Evolutionary conservation across 92 coral and sea anemone species (phyloP).

Genomic region (Zoanthus gigantus): DNA sequence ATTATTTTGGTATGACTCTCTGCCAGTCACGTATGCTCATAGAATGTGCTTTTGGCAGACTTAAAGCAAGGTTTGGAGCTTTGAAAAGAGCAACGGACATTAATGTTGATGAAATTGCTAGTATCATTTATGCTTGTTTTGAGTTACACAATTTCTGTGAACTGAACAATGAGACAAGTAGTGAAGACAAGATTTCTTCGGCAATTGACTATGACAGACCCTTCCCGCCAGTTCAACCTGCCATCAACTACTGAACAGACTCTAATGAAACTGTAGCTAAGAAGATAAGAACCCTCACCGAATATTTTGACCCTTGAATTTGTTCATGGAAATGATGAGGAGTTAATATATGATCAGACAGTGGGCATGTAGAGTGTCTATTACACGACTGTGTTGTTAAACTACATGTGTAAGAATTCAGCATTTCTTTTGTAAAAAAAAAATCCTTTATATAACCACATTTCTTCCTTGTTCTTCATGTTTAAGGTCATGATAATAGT

Average conservation of each 20-base stretch:
- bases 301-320: neutral
- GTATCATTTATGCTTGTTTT: neutral
- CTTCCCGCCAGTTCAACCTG: neutral
- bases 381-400: neutral
- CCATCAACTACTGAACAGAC: neutral
- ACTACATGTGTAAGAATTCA: neutral
- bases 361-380: neutral
- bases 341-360: neutral
- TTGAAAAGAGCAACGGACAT: neutral
- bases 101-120: neutral
- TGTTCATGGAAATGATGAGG: neutral
- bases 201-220: neutral
- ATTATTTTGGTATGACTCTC: no score
- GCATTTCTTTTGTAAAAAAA: neutral
- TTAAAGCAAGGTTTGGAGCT: neutral
- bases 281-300: neutral
- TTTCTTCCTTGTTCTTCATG: neutral
- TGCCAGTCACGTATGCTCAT: no score
- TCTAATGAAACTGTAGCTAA: neutral
- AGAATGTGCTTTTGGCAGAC: neutral
- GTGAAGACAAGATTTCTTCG: neutral
- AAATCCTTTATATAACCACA: neutral
- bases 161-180: neutral
- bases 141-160: neutral
- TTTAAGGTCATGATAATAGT: neutral